These are phyloP conservation scores for Elephantulus edwardii DNA, from an alignment of 2,113 vertebrate genomes.

Conservation along the genomic window DNA sequence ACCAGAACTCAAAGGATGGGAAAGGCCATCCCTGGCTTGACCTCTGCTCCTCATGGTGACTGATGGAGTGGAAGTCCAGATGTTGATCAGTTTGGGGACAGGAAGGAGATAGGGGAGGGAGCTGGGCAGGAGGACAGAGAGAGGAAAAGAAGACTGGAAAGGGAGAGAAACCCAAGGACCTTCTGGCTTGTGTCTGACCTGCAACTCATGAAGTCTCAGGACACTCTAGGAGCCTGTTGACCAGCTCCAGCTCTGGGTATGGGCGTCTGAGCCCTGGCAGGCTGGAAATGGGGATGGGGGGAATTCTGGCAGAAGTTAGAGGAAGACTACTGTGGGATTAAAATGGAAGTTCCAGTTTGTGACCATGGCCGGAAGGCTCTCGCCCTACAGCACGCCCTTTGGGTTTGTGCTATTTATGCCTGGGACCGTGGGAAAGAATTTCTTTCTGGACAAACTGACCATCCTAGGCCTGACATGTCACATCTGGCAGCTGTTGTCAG, in stretches of 20 bases:
- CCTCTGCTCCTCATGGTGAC: constrained; percentile 42
- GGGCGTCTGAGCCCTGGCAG: not conserved
- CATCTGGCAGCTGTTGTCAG: not conserved
- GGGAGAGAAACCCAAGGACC: not conserved
- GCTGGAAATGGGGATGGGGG: too few species aligned
- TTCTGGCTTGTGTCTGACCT: not conserved
- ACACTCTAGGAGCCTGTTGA: not conserved
- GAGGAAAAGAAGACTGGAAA: not conserved
- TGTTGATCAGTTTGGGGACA: not conserved
- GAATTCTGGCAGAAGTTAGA: not conserved
- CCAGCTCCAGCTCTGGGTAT: not conserved
- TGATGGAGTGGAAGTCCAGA: constrained; percentile 66
- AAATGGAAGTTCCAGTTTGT: not conserved
- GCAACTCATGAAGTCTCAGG: not conserved
- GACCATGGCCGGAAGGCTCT: not conserved
- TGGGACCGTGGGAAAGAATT: not conserved
- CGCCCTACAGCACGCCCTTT: not conserved
- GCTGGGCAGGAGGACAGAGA: not conserved
- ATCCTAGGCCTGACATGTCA: not conserved
- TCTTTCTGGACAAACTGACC: not conserved
- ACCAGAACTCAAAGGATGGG: constrained; percentile 67
- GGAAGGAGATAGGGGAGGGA: not conserved
- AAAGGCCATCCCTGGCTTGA: constrained; percentile 57
- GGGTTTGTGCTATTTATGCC: not conserved
- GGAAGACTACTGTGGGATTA: not conserved